Base-by-base conservation (phyloP, 2,888 invertebrate genomes). In the Polymixis flavicincta region DNA sequence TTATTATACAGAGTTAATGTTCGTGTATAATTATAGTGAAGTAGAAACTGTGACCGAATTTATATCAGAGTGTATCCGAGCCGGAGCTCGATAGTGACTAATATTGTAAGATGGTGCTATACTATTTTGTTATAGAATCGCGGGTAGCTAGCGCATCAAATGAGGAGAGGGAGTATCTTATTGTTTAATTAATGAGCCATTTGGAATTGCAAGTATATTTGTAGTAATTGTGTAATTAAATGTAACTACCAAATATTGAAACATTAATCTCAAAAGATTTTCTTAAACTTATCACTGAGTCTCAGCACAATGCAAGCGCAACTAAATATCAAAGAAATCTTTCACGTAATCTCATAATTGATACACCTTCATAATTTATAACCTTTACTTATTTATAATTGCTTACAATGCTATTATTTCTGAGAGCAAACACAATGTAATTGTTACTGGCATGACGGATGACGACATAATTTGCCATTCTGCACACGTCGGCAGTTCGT, bases 31-130 rank as follows among this genome's bases (percentile, higher is more conserved):
- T 82, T 85, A 82, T 88, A 90, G 88, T 85, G 80, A 79, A 59
- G 78, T 91, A 92, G 91, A 87, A 87, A 90, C 88, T 86, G 90
- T 91, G 92, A 93, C 91, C 94, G 95, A 95, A 95, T 94, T 95
- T 94, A 95, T 92, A 92, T 91, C 89, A 89, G 90, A 87, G 82
- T 90, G 87, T 90, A 88, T 87, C 86, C 85, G 90, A 88, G 87
- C 87, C 81, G 63, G 59, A 71, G 82, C 77, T 83, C 82, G 80
- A 74, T 78, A 80, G 78, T 80, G 87, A 87, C 80, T 83, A 88
- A 84, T 82, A 84, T 83, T 89, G 85, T 90, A 90, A 89, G 88
- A 93, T 92, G 94, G 94, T 94, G 94, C 94, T 94, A 94, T 91
- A 92, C 75, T 87, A 87, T 92, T 91, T 91, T 92, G 91, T 92